Evolutionary conservation across 2,888 invertebrate species (phyloP).

Genomic region (Athalia rosae): DNA sequence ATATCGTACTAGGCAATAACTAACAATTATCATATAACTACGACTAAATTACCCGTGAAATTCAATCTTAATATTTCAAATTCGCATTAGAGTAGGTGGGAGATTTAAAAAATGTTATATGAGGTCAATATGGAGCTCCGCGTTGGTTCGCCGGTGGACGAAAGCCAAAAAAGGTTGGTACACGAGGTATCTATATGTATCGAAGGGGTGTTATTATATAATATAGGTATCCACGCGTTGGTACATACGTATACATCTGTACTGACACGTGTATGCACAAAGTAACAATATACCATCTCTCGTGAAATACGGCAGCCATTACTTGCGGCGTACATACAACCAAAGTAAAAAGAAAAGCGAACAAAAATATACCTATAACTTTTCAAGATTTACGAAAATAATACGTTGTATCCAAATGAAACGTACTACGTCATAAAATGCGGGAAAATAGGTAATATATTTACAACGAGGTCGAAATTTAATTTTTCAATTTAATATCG

Average conservation of each 20-base stretch:
- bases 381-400: constrained; percentile 49
- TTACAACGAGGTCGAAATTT: too few species aligned
- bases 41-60: too few species aligned
- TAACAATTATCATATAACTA: too few species aligned
- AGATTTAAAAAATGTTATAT: not conserved
- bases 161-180: not conserved
- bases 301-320: constrained; percentile 53
- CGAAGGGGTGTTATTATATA: constrained; percentile 5
- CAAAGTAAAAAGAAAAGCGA: too few species aligned
- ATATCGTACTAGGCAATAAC: too few species aligned
- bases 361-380: constrained; percentile 48
- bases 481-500: too few species aligned
- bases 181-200: not conserved
- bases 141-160: constrained; percentile 2
- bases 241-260: not conserved
- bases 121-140: constrained; percentile 11
- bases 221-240: not conserved
- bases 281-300: constrained; percentile 32
- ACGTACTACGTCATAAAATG: not conserved
- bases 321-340: constrained; percentile 40
- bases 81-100: not conserved
- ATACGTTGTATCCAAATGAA: constrained; percentile 41
- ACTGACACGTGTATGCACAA: not conserved
- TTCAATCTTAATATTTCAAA: not conserved
- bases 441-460: not conserved